Evolutionary conservation across 2,113 vertebrate species (phyloP).

Genomic region (Nycticorax nycticorax): DNA sequence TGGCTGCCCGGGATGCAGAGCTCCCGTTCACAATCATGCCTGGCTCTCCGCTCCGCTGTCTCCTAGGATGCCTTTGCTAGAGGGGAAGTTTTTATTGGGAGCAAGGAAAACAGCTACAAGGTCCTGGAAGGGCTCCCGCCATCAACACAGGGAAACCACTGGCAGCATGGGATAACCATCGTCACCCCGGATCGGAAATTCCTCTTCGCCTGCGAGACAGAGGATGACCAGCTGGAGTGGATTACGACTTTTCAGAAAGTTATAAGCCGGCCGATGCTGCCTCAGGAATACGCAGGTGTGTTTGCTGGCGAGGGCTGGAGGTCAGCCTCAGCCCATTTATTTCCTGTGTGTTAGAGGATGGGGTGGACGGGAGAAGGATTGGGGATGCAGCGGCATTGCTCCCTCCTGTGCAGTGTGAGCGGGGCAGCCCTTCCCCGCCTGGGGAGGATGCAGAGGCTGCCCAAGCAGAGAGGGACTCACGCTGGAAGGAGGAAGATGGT

Average conservation of each 20-base stretch:
- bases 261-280: slow-evolving; percentile 94
- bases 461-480: neutral
- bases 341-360: fast-evolving
- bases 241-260: slow-evolving; percentile 89
- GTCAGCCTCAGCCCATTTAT: neutral
- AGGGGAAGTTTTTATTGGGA: slow-evolving; percentile 97
- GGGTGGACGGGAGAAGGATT: neutral
- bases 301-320: neutral
- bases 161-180: slow-evolving; percentile 94
- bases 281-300: slow-evolving; percentile 95
- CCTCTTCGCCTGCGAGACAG: slow-evolving; percentile 92
- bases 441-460: neutral
- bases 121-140: slow-evolving; percentile 88
- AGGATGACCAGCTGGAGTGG: slow-evolving; percentile 89
- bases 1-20: fast-evolving
- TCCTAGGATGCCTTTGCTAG: slow-evolving; percentile 91
- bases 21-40: neutral
- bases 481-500: neutral
- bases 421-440: neutral
- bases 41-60: neutral
- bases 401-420: fast-evolving
- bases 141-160: slow-evolving; percentile 89
- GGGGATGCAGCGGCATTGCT: neutral
- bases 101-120: slow-evolving; percentile 93
- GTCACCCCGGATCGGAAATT: slow-evolving; percentile 94